These are phyloP conservation scores for Caenorhabditis uteleia DNA, from an alignment of 2,888 invertebrate species.

Conservation along the genomic window DNA sequence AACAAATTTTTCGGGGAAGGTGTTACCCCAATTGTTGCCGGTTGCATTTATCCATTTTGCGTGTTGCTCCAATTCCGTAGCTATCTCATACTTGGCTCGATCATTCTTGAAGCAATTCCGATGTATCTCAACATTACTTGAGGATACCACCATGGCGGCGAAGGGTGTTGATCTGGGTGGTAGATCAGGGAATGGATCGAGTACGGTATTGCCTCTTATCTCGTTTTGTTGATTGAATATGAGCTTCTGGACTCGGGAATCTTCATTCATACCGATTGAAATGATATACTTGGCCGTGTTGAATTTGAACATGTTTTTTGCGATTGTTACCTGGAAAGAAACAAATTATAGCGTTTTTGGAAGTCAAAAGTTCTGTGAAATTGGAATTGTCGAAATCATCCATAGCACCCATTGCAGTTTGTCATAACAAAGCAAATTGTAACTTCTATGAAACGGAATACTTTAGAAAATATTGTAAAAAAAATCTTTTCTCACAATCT, in stretches of 20 bases:
- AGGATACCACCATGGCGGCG: constrained; percentile 86
- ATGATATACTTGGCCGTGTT: constrained; percentile 74
- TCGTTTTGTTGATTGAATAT: constrained; percentile 69
- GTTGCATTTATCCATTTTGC: constrained; percentile 91
- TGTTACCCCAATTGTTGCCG: constrained; percentile 86
- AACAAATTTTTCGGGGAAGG: constrained; percentile 62
- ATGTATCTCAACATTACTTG: constrained; percentile 85
- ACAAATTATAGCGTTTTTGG: too few relatives aligned
- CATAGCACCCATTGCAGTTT: too few relatives aligned
- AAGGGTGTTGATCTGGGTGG: constrained; percentile 90
- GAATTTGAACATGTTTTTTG: constrained; percentile 86
- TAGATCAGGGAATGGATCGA: constrained; percentile 83
- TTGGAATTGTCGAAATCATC: neutral
- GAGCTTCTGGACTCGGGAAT: constrained; percentile 70
- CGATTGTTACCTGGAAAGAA: constrained; percentile 77
- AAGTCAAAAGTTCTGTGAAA: neutral
- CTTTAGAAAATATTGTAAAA: too few relatives aligned
- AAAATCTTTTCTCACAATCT: too few relatives aligned
- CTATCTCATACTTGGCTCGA: constrained; percentile 89
- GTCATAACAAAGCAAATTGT: too few relatives aligned
- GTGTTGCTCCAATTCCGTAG: constrained; percentile 91
- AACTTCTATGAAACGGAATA: too few relatives aligned
- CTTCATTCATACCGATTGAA: constrained; percentile 71
- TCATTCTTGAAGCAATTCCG: constrained; percentile 86
- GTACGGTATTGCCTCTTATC: constrained; percentile 83